Percentiles rank a stretch among this genome's conserved stretches.
Conservation (phyloP, 1,140 invertebrate genomes). For the Cydia strobilella region DNA sequence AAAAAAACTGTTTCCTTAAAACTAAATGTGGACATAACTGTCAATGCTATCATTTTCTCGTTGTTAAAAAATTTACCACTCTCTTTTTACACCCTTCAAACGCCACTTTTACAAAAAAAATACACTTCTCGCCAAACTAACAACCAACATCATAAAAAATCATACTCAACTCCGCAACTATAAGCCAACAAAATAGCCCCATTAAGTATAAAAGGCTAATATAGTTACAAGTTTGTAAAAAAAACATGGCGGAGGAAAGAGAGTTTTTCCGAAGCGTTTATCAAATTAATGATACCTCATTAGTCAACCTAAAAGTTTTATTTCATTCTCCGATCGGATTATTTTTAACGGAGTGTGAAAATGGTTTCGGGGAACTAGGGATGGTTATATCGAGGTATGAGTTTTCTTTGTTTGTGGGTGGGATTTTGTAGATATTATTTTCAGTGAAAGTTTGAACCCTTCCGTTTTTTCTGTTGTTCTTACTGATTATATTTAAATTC, state of each 20-base stretch:
- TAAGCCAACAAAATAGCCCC: constrained; percentile 20
- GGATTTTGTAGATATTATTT: too few relatives aligned
- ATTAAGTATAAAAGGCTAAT: constrained; percentile 29
- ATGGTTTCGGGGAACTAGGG: background rate
- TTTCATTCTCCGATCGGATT: constrained; percentile 35
- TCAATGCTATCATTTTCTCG: background rate
- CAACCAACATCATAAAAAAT: constrained; percentile 13
- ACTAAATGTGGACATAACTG: background rate
- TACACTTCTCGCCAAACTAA: constrained; percentile 2
- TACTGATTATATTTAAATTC: too few relatives aligned
- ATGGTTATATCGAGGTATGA: background rate
- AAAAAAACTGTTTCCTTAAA: background rate
- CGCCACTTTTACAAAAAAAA: background rate
- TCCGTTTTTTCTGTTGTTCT: too few relatives aligned
- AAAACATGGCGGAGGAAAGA: constrained; percentile 17
- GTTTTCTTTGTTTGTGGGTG: too few relatives aligned
- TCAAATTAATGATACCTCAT: constrained; percentile 34
- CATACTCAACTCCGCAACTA: constrained; percentile 20
- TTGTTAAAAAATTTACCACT: background rate
- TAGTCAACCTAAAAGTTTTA: constrained; percentile 35
- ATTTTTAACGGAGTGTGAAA: constrained; percentile 11
- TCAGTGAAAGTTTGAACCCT: too few relatives aligned
- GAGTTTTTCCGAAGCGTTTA: constrained; percentile 24
- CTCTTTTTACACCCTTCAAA: constrained; percentile 1
- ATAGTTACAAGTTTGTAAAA: constrained; percentile 28